Conservation (phyloP, 2,888 invertebrate genomes). For the Ypsolopha scabrella region DNA sequence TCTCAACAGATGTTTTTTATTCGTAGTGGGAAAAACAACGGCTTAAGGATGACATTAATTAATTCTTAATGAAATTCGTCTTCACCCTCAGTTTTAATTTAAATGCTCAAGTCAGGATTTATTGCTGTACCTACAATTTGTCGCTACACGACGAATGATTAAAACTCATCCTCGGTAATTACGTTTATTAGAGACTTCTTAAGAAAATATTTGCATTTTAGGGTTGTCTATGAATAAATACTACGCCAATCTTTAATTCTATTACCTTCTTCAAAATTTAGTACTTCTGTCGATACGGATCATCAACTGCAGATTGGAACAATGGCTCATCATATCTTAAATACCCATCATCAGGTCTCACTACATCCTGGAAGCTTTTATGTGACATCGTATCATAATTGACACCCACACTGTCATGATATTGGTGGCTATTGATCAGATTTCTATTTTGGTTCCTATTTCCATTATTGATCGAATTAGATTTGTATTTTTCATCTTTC, state of each 20-base stretch:
- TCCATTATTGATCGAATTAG: slow-evolving; percentile 10
- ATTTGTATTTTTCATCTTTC: slow-evolving; percentile 41
- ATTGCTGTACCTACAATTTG: slow-evolving; percentile 68
- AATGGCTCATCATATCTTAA: slow-evolving; percentile 53
- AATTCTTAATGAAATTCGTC: slow-evolving; percentile 72
- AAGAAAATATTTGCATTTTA: slow-evolving; percentile 11
- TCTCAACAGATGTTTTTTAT: slow-evolving; percentile 66
- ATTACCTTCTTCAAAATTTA: slow-evolving; percentile 15
- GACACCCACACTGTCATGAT: slow-evolving; percentile 38
- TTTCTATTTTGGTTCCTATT: slow-evolving; percentile 31
- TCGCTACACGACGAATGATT: slow-evolving; percentile 48
- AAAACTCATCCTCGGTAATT: slow-evolving; percentile 48
- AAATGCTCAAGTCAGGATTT: slow-evolving; percentile 48
- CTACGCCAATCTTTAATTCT: neutral
- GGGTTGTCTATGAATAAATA: neutral
- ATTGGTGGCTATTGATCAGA: slow-evolving; percentile 58
- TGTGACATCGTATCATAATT: slow-evolving; percentile 40
- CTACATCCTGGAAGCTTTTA: slow-evolving; percentile 43
- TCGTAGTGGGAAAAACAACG: slow-evolving; percentile 63
- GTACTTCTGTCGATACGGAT: slow-evolving; percentile 58
- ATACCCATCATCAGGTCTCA: slow-evolving; percentile 46
- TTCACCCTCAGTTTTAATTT: slow-evolving; percentile 68
- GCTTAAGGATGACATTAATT: slow-evolving; percentile 71
- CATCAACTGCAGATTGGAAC: slow-evolving; percentile 52
- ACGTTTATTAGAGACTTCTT: slow-evolving; percentile 55